These are phyloP conservation scores for Papilio gigon DNA, from an alignment of 2,888 invertebrate genomes.

Conservation along the genomic window DNA sequence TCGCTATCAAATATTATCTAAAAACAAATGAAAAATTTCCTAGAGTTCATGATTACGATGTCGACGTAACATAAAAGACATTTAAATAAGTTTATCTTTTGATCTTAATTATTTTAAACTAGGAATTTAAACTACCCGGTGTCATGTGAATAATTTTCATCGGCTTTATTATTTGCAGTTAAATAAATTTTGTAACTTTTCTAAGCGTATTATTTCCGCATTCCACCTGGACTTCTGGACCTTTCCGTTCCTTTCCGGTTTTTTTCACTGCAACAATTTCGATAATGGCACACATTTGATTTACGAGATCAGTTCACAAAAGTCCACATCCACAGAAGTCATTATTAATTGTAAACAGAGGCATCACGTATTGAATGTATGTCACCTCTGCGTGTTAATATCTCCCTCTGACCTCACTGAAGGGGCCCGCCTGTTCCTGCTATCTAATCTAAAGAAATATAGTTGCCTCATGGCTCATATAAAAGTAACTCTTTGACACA, in stretches of 20 bases:
- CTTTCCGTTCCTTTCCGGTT: no score
- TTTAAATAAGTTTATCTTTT: not conserved
- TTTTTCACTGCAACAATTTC: no score
- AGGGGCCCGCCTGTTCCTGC: slow-evolving; percentile 19
- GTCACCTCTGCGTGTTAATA: slow-evolving; percentile 26
- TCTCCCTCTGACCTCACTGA: slow-evolving; percentile 23
- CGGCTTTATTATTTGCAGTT: no score
- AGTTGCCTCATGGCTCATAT: slow-evolving; percentile 3
- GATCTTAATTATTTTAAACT: not conserved
- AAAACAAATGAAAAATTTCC: not conserved
- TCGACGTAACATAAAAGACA: not conserved
- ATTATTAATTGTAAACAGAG: slow-evolving; percentile 12
- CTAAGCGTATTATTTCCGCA: no score
- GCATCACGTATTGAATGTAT: slow-evolving; percentile 18
- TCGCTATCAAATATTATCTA: not conserved
- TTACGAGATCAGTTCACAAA: not conserved
- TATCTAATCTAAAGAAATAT: slow-evolving; percentile 15
- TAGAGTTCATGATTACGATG: not conserved
- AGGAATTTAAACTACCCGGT: not conserved
- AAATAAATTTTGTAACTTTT: no score
- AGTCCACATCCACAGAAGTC: not conserved
- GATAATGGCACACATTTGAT: not conserved
- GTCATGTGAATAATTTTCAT: not conserved
- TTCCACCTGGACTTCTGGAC: no score
- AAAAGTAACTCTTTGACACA: slow-evolving; percentile 18